Percentiles rank a stretch among this genome's conserved stretches.
These are phyloP conservation scores for Sinonovacula constricta DNA, from an alignment of 1,140 invertebrate species.

Conservation along the genomic window DNA sequence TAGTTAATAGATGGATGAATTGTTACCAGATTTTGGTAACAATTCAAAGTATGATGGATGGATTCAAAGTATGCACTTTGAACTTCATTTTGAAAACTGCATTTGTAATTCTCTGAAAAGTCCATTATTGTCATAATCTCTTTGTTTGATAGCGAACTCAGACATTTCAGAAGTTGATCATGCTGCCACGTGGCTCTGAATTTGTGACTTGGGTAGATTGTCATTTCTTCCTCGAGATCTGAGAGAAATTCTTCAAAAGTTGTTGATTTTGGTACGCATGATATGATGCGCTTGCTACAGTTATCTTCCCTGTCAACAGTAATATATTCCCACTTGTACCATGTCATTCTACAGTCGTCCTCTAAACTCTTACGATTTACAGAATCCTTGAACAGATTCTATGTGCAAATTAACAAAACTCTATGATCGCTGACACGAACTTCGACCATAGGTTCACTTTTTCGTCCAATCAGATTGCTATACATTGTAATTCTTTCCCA, in stretches of 20 bases:
- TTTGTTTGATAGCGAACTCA: not conserved
- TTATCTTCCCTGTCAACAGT: slow-evolving; percentile 26
- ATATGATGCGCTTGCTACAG: slow-evolving; percentile 4
- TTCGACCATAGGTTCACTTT: too few species aligned
- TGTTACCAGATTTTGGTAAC: not conserved
- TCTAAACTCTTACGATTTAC: not conserved
- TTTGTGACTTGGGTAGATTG: not conserved
- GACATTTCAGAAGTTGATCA: not conserved
- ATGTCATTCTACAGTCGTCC: not conserved
- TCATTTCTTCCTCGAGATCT: not conserved
- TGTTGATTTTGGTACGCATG: not conserved
- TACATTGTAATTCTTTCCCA: too few species aligned
- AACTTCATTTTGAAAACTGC: slow-evolving; percentile 6
- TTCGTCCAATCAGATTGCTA: too few species aligned
- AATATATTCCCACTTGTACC: slow-evolving; percentile 21
- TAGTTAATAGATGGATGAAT: not conserved
- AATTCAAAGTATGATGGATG: too few species aligned
- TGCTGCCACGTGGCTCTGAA: not conserved
- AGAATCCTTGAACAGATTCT: too few species aligned
- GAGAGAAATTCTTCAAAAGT: not conserved
- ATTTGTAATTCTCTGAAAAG: not conserved
- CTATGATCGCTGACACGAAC: too few species aligned
- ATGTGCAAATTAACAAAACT: too few species aligned
- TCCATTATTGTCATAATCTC: slow-evolving; percentile 1
- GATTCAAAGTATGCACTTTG: not conserved